Evolutionary conservation across 2,797 vertebrate species (phyloP), one percentile per base, ranked within the genome.

Genomic region (Helarctos malayanus): DNA sequence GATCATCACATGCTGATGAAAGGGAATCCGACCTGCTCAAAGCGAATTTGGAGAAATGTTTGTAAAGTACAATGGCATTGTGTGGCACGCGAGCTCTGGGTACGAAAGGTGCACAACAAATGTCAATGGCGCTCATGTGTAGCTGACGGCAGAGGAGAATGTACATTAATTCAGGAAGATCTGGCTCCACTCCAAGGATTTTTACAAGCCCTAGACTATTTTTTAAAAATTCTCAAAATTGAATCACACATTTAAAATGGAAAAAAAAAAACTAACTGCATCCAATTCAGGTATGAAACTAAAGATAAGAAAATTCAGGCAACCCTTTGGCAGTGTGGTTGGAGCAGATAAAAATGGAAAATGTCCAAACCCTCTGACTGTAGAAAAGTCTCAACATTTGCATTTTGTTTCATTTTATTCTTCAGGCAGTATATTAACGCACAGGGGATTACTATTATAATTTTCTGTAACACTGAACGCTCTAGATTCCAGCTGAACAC

Each of bases 261-360:
- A 93, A 95, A 80, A 90, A 85, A 91, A 88, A 86, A 32, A 89
- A 84, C 82, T 91, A 94, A 90, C 19, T 86, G 91, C 57, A 95
- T 93, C 86, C 95, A 96, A 81, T 80, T 97, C 95, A 97, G 96
- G 96, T 98, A 98, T 96, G 97, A 98, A 97, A 96, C 82, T 92
- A 86, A 85, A 96, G 97, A 98, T 98, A 98, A 98, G 93, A 82
- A 95, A 95, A 96, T 86, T 86, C 82, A 94, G 91, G 91, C 94
- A 97, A 92, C 69, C 61, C 32, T 87, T 91, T 92, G 79, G 85
- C 79, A 81, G 90, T 80, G 27, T 97, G 96, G 97, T 94, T 78
- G 73, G 25, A 91, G 88, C 71, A 98, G 97, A 98, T 98, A 98
- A 98, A 97, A 97, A 97, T 95, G 90, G 95, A 97, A 97, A 97